Evolutionary conservation across 2,888 invertebrate genomes (phyloP).

Genomic region (Scelioninae gen. 2): DNA sequence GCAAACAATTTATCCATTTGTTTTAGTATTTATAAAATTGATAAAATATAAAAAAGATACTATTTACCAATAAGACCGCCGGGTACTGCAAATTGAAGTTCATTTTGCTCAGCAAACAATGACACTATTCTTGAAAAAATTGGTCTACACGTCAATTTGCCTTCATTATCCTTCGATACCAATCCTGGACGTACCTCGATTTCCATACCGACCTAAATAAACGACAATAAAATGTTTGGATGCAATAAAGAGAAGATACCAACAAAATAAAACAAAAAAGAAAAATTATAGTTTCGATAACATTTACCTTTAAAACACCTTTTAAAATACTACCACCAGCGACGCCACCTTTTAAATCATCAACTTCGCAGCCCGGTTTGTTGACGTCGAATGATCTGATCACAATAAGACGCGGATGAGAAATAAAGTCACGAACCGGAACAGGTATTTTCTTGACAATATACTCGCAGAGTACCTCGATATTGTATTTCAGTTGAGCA

Average conservation of each 20-base stretch:
- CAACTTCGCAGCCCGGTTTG: slow-evolving; percentile 99
- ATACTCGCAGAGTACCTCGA: slow-evolving; percentile 99
- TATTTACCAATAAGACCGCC: slow-evolving; percentile 94
- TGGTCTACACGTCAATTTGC: slow-evolving; percentile 95
- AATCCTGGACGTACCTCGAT: slow-evolving; percentile 98
- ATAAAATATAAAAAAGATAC: too few relatives aligned
- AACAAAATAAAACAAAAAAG: too few relatives aligned
- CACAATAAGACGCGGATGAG: slow-evolving; percentile 95
- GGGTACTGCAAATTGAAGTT: slow-evolving; percentile 98
- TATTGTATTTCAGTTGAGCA: slow-evolving; percentile 99
- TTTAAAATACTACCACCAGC: slow-evolving; percentile 98
- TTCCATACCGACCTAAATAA: slow-evolving; percentile 90
- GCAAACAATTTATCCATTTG: too few relatives aligned
- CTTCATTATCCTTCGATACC: slow-evolving; percentile 97
- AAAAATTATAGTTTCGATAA: background rate
- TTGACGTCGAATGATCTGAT: slow-evolving; percentile 99
- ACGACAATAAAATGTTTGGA: too few relatives aligned
- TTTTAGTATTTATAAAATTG: too few relatives aligned
- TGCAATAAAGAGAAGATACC: too few relatives aligned
- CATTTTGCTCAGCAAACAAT: slow-evolving; percentile 98
- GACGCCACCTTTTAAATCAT: slow-evolving; percentile 98
- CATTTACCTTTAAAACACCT: slow-evolving; percentile 88
- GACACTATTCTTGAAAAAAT: slow-evolving; percentile 98
- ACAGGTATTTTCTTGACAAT: slow-evolving; percentile 99
- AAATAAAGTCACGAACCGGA: slow-evolving; percentile 95